Conservation (phyloP, 2,888 invertebrate species). For the Cantharis nigra region DNA sequence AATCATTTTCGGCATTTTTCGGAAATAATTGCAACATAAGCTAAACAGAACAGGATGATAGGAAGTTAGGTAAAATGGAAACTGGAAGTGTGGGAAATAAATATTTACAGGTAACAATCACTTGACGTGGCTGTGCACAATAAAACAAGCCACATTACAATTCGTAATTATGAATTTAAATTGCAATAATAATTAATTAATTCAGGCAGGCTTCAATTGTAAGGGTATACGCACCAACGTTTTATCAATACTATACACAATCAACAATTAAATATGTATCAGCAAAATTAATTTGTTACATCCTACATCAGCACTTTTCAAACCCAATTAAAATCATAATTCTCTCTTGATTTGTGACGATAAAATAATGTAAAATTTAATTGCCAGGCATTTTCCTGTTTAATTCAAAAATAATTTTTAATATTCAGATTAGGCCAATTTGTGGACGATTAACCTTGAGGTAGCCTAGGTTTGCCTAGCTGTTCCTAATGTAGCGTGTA, state of each 20-base stretch:
- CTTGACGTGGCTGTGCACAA: neutral
- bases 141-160: neutral
- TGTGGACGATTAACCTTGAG: neutral
- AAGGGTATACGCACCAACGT: neutral
- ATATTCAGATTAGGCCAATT: neutral
- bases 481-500: slow-evolving; percentile 9
- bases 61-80: neutral
- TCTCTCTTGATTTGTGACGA: neutral
- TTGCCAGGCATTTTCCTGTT: neutral
- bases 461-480: neutral
- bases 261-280: slow-evolving; percentile 6
- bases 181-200: neutral
- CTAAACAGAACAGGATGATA: neutral
- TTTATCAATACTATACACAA: neutral
- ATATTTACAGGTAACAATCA: neutral
- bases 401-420: neutral
- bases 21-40: too few relatives aligned
- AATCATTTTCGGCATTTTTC: too few relatives aligned
- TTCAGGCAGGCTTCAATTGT: neutral
- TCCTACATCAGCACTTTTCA: slow-evolving; percentile 2
- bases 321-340: neutral
- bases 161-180: neutral
- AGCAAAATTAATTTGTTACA: slow-evolving; percentile 3
- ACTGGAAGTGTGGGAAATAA: neutral
- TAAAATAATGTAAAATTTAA: neutral